Base-by-base conservation (phyloP, 2,888 invertebrate species). In the Lysandra coridon region DNA sequence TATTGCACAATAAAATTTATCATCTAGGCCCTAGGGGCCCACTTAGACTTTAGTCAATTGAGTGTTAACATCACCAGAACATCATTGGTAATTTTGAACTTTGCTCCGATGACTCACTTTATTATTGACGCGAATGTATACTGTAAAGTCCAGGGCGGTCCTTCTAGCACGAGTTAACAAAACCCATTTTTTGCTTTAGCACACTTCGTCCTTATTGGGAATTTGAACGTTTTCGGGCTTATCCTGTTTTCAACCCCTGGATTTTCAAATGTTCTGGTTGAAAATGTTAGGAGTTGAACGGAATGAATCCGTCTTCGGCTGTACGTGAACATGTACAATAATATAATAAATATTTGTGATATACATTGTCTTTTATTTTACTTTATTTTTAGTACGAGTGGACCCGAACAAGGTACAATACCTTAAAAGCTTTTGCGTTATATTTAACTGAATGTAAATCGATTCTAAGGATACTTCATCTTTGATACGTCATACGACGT, bases 331-430 rank as follows among this genome's bases (percentile, higher is more conserved):
- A 85, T 92, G 92, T 93, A 92, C 91, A 91, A 92, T 91, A 88
- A 89, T 88, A 92, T 89, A 92, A 92, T 92, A 92, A 92, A 92
- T 91, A 92, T 92, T 93, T 93, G 92, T 92, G 91, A 92, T 89
- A 87, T 88, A 78, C 17, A 37, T 64, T 78, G 80, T 77, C 78
- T 84, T 85, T 84, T 79, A 83, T 84, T 86, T 79, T 37, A 37
- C 37, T 37, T 37, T 4, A 37, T 37, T 4, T 37, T 4, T 37
- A 37, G 3, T 37, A 4, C 37, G 4, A 37, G 4, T 37, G 37
- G 33, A 37, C 37, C 37, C 37, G 37, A 4, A 37, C 37, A 37
- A 37, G 37, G 3, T 37, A 37, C 4, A 37, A 37, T 37, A 37
- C 37, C 37, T 37, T 4, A 37, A 37, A 37, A 37, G 37, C 37